Percentiles rank a stretch among this genome's conserved stretches.
Conservation (phyloP, 2,888 invertebrate species). For the Molorchus minor region DNA sequence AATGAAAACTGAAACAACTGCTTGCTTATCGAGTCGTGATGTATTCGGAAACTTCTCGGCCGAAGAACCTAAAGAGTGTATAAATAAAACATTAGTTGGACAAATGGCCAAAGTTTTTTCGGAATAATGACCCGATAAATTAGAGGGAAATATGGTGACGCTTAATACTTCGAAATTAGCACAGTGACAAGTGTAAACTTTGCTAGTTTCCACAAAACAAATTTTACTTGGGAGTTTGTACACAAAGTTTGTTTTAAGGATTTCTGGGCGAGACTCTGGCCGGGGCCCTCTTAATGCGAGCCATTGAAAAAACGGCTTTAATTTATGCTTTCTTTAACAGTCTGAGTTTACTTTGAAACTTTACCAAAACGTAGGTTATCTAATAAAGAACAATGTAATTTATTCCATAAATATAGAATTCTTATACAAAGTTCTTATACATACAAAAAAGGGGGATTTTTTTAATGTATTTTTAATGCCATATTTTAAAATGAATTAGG, state of each 20-base stretch:
- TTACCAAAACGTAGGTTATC: no score
- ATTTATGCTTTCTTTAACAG: neutral
- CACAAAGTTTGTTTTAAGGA: constrained; percentile 38
- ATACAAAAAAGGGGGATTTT: no score
- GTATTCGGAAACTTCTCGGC: neutral
- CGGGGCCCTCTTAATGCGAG: constrained; percentile 36
- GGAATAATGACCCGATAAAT: constrained; percentile 27
- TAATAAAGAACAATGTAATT: no score
- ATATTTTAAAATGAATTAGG: no score
- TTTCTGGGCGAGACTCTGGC: constrained; percentile 36
- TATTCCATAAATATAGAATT: no score
- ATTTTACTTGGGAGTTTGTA: constrained; percentile 46
- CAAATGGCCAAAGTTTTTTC: constrained; percentile 20
- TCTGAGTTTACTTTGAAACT: neutral
- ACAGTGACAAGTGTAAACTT: constrained; percentile 44
- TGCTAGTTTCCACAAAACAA: constrained; percentile 45
- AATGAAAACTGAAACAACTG: neutral
- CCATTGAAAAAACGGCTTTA: constrained; percentile 33
- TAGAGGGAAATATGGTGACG: constrained; percentile 29
- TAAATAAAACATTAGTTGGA: constrained; percentile 15
- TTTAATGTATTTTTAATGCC: no score
- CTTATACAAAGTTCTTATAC: no score
- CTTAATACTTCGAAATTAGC: constrained; percentile 40
- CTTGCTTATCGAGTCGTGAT: constrained; percentile 1
- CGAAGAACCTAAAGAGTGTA: constrained; percentile 8